phyloP scores from a whole-genome alignment of 2,113 vertebrate genomes.

The Oncorhynchus clarkii region DNA sequence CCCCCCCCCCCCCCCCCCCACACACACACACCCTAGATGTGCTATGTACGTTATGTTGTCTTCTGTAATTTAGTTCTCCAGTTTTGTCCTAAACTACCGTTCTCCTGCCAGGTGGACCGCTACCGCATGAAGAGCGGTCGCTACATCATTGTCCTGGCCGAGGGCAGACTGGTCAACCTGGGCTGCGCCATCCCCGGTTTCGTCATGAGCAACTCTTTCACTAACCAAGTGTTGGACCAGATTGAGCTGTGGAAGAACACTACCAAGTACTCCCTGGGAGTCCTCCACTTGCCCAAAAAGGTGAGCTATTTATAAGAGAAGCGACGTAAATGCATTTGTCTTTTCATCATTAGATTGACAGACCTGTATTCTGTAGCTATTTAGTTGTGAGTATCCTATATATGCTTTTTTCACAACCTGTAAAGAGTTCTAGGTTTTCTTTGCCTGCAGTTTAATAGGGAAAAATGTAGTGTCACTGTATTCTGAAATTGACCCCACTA shows the following conservation, averaged over 20 bases:
- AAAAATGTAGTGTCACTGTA: too few species aligned
- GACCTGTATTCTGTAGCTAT: too few species aligned
- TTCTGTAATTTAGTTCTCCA: background rate
- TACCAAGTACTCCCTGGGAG: constrained; percentile 86
- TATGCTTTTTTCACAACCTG: too few species aligned
- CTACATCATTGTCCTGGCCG: constrained; percentile 90
- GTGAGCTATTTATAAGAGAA: constrained; percentile 62
- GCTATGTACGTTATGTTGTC: background rate
- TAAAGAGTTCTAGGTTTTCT: too few species aligned
- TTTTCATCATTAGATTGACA: too few species aligned
- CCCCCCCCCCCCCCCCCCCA: background rate
- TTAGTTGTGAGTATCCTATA: too few species aligned
- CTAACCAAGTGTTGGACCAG: constrained; percentile 97
- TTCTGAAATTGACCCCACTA: too few species aligned
- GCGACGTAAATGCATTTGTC: too few species aligned
- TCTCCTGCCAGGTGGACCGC: constrained; percentile 84
- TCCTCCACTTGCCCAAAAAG: constrained; percentile 97
- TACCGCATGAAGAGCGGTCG: constrained; percentile 83
- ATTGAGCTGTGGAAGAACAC: constrained; percentile 94
- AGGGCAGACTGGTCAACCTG: constrained; percentile 93
- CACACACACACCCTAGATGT: background rate
- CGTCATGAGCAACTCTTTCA: constrained; percentile 99
- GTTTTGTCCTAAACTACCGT: too few species aligned
- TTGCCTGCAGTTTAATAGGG: too few species aligned
- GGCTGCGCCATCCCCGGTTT: constrained; percentile 97